Evolutionary conservation across 2,797 vertebrate species (phyloP).

Genomic region (Lateolabrax maculatus): DNA sequence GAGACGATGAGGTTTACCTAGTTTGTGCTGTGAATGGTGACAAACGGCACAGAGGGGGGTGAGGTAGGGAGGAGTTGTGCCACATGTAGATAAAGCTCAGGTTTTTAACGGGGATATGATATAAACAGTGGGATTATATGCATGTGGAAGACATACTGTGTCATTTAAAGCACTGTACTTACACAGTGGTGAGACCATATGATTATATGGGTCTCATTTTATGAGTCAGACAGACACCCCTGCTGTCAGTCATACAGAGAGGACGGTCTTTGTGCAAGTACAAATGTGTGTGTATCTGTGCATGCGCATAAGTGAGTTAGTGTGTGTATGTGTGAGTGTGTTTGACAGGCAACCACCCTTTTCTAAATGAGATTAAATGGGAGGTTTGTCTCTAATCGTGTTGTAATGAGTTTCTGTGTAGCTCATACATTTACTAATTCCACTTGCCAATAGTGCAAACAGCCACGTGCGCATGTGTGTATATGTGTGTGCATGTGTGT

Average conservation of each 20-base stretch:
- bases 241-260: slow-evolving; percentile 47
- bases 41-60: slow-evolving; percentile 43
- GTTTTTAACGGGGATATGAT: slow-evolving; percentile 34
- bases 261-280: slow-evolving; percentile 42
- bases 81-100: slow-evolving; percentile 38
- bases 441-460: slow-evolving; percentile 86
- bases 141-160: slow-evolving; percentile 21
- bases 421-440: slow-evolving; percentile 89
- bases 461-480: slow-evolving; percentile 73
- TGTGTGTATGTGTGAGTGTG: slow-evolving; percentile 69
- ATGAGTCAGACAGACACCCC: slow-evolving; percentile 60
- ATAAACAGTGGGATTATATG: slow-evolving; percentile 42
- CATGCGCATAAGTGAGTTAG: slow-evolving; percentile 68
- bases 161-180: slow-evolving; percentile 51
- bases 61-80: slow-evolving; percentile 38
- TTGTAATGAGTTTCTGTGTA: slow-evolving; percentile 88
- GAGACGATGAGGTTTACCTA: slow-evolving; percentile 64
- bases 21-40: slow-evolving; percentile 63
- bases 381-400: slow-evolving; percentile 87
- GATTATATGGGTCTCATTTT: slow-evolving; percentile 54
- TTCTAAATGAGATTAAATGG: slow-evolving; percentile 86
- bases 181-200: slow-evolving; percentile 36
- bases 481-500: slow-evolving; percentile 45
- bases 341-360: slow-evolving; percentile 83
- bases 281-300: slow-evolving; percentile 44